A percentile compares a stretch with the other conserved stretches of the same genome.
phyloP scores from a whole-genome alignment of 2,113 vertebrate species.

The Ameiurus melas region DNA sequence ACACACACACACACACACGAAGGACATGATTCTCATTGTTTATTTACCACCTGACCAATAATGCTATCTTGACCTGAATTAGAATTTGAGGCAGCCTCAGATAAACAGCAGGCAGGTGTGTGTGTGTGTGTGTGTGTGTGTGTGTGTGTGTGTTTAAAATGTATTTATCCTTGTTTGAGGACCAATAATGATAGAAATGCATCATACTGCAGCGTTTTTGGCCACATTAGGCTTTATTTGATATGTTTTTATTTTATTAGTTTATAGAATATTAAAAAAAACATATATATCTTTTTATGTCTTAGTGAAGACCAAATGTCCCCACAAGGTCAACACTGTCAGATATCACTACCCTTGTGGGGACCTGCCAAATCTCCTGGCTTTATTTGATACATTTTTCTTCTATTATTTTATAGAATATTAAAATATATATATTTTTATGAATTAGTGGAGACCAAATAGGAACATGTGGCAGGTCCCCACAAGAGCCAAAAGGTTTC shows the following conservation, averaged over 20 bases:
- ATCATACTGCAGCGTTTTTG: not conserved
- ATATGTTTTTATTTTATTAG: not conserved
- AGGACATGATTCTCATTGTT: not conserved
- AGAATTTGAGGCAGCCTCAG: conserved; percentile 28
- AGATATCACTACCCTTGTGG: too few species aligned
- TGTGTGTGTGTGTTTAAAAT: conserved; percentile 2
- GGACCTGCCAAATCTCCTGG: too few species aligned
- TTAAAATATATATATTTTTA: too few species aligned
- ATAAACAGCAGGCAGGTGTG: not conserved
- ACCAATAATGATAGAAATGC: not conserved
- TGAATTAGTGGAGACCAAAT: too few species aligned
- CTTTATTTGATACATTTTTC: too few species aligned
- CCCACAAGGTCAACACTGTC: not conserved
- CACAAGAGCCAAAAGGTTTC: not conserved
- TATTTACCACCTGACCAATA: conserved; percentile 48
- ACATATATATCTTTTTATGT: not conserved
- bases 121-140: conserved; percentile 12
- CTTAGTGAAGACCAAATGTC: not conserved
- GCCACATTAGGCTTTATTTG: not conserved
- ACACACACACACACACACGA: conserved; percentile 1
- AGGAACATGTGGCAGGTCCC: not conserved
- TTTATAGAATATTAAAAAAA: not conserved
- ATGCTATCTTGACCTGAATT: conserved; percentile 43
- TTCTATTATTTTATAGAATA: too few species aligned
- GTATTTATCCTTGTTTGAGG: conserved; percentile 14